Evolutionary conservation across 2,797 vertebrate genomes (phyloP).

Genomic region (Ataeniobius toweri): DNA sequence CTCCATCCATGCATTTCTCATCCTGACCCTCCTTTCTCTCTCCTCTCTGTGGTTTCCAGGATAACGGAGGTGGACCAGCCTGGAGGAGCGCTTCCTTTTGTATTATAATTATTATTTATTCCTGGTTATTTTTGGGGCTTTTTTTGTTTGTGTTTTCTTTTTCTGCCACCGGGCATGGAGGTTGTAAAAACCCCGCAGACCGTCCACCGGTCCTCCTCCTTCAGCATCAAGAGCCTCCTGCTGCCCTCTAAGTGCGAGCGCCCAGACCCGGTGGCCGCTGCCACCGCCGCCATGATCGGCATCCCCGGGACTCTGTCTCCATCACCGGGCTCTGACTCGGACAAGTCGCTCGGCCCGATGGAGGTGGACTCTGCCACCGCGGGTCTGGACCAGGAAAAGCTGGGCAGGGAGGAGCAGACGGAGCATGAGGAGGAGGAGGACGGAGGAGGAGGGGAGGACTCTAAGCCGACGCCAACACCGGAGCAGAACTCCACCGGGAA

Average conservation of each 20-base stretch:
- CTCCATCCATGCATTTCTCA: slow-evolving; percentile 59
- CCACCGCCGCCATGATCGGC: slow-evolving; percentile 23
- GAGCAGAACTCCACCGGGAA: slow-evolving; percentile 48
- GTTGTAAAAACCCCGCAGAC: slow-evolving; percentile 75
- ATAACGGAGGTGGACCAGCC: slow-evolving; percentile 55
- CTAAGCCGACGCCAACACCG: slow-evolving; percentile 49
- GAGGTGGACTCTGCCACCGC: slow-evolving; percentile 62
- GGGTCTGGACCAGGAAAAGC: slow-evolving; percentile 53
- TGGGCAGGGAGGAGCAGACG: slow-evolving; percentile 49
- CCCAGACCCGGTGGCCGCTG: slow-evolving; percentile 30
- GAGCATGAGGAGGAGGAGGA: slow-evolving; percentile 52
- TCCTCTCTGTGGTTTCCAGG: slow-evolving; percentile 57
- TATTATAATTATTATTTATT: slow-evolving; percentile 21
- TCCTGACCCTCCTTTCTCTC: slow-evolving; percentile 61
- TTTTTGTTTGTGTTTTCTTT: slow-evolving; percentile 20
- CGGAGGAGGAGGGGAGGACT: slow-evolving; percentile 36
- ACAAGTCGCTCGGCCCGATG: slow-evolving; percentile 59
- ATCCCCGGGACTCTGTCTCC: slow-evolving; percentile 53
- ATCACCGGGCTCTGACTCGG: slow-evolving; percentile 68
- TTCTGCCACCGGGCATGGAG: slow-evolving; percentile 72
- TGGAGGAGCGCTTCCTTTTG: slow-evolving; percentile 35
- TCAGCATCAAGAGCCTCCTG: slow-evolving; percentile 84
- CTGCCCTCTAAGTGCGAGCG: slow-evolving; percentile 78
- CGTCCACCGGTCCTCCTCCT: slow-evolving; percentile 81
- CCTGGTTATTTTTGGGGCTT: slow-evolving; percentile 39